Percentiles rank a stretch among this genome's conserved stretches.
These are phyloP conservation scores for Tipula vernalis DNA, from an alignment of 2,888 invertebrate species.

Conservation along the genomic window DNA sequence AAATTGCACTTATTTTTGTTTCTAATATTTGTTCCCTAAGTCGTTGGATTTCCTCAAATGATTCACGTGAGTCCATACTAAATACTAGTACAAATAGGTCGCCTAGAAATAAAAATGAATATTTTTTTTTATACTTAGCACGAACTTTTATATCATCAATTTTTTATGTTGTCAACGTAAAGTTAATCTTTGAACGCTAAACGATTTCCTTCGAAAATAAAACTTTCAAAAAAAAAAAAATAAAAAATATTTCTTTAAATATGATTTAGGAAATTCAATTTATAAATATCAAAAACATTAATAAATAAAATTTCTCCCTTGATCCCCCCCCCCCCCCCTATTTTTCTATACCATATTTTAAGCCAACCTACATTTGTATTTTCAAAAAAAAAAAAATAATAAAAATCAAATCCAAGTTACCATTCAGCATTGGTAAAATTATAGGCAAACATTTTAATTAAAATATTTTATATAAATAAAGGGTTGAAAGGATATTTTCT, in stretches of 20 bases:
- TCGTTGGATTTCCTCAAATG: slow-evolving; percentile 71
- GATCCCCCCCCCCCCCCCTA: too few species aligned
- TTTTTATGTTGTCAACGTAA: background rate
- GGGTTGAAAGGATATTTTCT: background rate
- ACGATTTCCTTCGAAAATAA: background rate
- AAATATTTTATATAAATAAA: background rate
- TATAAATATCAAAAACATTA: background rate
- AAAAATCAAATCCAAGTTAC: background rate
- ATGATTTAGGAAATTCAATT: background rate
- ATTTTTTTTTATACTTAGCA: background rate
- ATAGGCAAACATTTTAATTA: background rate
- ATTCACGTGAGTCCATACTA: slow-evolving; percentile 72
- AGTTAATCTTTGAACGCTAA: background rate
- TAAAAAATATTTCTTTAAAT: background rate
- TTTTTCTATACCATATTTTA: background rate
- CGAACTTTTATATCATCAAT: background rate
- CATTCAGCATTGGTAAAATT: background rate
- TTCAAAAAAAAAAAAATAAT: background rate
- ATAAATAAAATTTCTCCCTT: background rate
- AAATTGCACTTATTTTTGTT: slow-evolving; percentile 61
- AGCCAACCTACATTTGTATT: background rate
- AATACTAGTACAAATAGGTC: slow-evolving; percentile 71
- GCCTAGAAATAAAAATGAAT: slow-evolving; percentile 38
- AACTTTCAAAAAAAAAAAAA: background rate
- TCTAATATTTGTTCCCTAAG: slow-evolving; percentile 71